Base-by-base conservation (phyloP, 2,113 vertebrate genomes). In the Panurus biarmicus region DNA sequence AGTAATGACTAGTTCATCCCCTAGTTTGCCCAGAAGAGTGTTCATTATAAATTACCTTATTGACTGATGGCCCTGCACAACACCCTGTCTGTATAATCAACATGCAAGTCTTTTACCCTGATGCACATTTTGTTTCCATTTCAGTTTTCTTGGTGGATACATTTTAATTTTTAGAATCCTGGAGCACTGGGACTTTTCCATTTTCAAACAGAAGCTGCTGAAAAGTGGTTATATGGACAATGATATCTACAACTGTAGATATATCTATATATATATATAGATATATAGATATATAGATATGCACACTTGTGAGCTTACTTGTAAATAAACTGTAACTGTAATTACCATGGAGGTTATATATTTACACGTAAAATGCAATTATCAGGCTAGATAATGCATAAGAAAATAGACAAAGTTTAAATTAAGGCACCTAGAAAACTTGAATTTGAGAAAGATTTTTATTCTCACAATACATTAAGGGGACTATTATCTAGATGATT, bases 41-140 rank as follows among this genome's bases (percentile, higher is more conserved):
- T 96, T 96, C 38, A 17, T 77, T 97, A 83, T 87, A 96, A 97
- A 96, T 96, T 90, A 96, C 87, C 93, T 95, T 96, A 96, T 96
- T 98, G 96, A 97, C 89, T 93, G 24, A 2, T 90, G 40, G 60
- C 66, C 96, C 82, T 93, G 81, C 76, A 95, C 89, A 86, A 74
- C 84, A 89, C 95, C 57, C 75, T 48, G 36, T 84, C 80, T 58
- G 47, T 93, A 58, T 95, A 91, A 96, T 87, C 89, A 93, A 91
- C 87, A 73, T 90, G 89, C 38, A 25, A 33, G 53, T 14, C 1
- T 60, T 87, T 51, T 60, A 65, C 72, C 31, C 35, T 0, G 4
- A 31, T 36, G 33, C 16, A 35, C 12, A 57, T 6, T 38, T 83
- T 95, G 10, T 90, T 95, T 94, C 48, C 21, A 19, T 87, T 91